phyloP scores from a whole-genome alignment of 2,113 vertebrate genomes.

The Nannobrachium achirus region DNA sequence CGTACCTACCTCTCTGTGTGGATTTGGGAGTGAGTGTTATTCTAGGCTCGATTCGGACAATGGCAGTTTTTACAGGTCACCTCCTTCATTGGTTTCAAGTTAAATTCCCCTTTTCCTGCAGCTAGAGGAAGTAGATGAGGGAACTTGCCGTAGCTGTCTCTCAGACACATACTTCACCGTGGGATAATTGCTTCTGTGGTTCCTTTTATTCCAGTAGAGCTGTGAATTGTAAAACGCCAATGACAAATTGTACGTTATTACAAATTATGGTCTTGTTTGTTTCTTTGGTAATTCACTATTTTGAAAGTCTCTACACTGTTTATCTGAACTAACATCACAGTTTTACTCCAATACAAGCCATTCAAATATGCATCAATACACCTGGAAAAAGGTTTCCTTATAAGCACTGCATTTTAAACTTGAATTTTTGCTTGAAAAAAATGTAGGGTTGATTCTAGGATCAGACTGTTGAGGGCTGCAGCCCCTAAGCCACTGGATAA shows the following conservation, averaged over 20 bases:
- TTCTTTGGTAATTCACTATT: too few species aligned
- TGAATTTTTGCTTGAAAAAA: too few species aligned
- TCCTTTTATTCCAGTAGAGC: slow-evolving; percentile 16
- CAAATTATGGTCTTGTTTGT: slow-evolving; percentile 27
- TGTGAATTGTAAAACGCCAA: slow-evolving; percentile 16
- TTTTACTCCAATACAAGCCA: too few species aligned
- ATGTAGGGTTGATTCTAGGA: too few species aligned
- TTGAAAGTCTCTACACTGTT: too few species aligned
- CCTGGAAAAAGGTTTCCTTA: too few species aligned
- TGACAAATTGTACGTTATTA: slow-evolving; percentile 5
- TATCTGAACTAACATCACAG: too few species aligned
- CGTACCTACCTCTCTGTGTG: neutral
- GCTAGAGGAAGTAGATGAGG: neutral
- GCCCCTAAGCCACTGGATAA: too few species aligned
- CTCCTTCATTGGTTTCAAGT: neutral
- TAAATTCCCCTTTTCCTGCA: neutral
- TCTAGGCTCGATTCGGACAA: neutral
- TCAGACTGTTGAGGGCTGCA: too few species aligned
- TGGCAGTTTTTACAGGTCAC: neutral
- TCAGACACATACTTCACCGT: slow-evolving; percentile 23
- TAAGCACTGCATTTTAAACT: too few species aligned
- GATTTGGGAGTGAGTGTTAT: neutral
- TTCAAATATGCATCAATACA: too few species aligned
- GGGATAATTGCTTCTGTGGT: slow-evolving; percentile 10
- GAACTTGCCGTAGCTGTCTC: slow-evolving; percentile 18